Evolutionary conservation across 2,113 vertebrate genomes (phyloP).

Genomic region (Xyliphius kryptos): DNA sequence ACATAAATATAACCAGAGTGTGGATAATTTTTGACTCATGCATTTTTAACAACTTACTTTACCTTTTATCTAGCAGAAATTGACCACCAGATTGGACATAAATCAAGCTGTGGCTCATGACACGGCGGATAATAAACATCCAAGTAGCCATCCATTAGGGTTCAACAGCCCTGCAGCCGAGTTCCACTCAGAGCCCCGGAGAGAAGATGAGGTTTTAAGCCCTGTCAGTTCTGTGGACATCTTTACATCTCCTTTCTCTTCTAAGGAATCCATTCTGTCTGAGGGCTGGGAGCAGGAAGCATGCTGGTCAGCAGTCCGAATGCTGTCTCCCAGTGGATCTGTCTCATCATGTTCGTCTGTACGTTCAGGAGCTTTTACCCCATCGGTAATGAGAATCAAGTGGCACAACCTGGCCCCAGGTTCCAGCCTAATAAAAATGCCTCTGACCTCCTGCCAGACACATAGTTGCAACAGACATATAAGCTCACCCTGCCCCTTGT

Average conservation of each 20-base stretch:
- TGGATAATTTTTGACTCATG: too few relatives aligned
- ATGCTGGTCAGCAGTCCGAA: slow-evolving; percentile 41
- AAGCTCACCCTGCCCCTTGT: slow-evolving; percentile 51
- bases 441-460: slow-evolving; percentile 62
- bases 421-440: slow-evolving; percentile 68
- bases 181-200: slow-evolving; percentile 40
- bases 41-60: too few relatives aligned
- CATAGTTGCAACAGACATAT: slow-evolving; percentile 63
- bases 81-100: too few relatives aligned
- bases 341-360: slow-evolving; percentile 58
- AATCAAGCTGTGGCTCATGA: too few relatives aligned
- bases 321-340: slow-evolving; percentile 45
- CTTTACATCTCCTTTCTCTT: slow-evolving; percentile 56
- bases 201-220: slow-evolving; percentile 47
- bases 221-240: slow-evolving; percentile 50
- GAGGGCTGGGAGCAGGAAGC: slow-evolving; percentile 52
- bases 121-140: too few relatives aligned
- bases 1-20: too few relatives aligned
- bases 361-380: slow-evolving; percentile 61
- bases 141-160: slow-evolving; percentile 34
- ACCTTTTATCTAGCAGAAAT: too few relatives aligned
- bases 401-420: slow-evolving; percentile 73
- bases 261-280: slow-evolving; percentile 63
- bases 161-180: slow-evolving; percentile 48
- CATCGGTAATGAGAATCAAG: slow-evolving; percentile 69